These are phyloP conservation scores for Apogon hyalosoma DNA, from an alignment of 2,797 vertebrate genomes.

Conservation along the genomic window DNA sequence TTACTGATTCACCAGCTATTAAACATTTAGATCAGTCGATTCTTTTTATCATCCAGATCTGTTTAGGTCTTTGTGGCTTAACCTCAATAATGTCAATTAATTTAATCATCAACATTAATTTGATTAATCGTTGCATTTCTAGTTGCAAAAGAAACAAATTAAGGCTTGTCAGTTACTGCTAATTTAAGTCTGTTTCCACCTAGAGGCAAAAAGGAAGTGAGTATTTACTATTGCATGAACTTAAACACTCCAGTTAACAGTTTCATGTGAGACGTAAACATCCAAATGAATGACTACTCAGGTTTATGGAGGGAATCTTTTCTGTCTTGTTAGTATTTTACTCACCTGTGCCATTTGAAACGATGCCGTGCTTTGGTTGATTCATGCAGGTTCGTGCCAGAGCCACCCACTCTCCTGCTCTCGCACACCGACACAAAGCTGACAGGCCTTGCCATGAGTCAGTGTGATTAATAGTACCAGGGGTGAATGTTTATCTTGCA, in stretches of 20 bases:
- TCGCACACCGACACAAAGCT: constrained; percentile 32
- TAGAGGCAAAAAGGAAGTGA: too few species aligned
- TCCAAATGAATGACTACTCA: neutral
- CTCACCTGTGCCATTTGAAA: constrained; percentile 5
- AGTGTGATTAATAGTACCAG: constrained; percentile 56
- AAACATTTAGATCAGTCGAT: too few species aligned
- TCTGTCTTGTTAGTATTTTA: neutral
- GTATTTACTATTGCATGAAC: too few species aligned
- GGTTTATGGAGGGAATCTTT: neutral
- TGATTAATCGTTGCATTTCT: too few species aligned
- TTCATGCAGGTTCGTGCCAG: constrained; percentile 21
- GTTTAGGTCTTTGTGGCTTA: too few species aligned
- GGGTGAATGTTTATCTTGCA: constrained; percentile 40
- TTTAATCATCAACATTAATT: too few species aligned
- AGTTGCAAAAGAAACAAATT: too few species aligned
- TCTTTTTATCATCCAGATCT: too few species aligned
- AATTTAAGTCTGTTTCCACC: too few species aligned
- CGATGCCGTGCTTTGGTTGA: neutral
- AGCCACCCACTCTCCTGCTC: constrained; percentile 25
- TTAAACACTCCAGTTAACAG: neutral
- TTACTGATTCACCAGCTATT: too few species aligned
- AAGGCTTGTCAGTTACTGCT: too few species aligned
- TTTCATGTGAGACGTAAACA: neutral
- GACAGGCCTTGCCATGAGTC: constrained; percentile 10
- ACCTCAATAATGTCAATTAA: too few species aligned